phyloP scores from a whole-genome alignment of 2,797 vertebrate genomes.

The Helicolenus hilgendorfi region DNA sequence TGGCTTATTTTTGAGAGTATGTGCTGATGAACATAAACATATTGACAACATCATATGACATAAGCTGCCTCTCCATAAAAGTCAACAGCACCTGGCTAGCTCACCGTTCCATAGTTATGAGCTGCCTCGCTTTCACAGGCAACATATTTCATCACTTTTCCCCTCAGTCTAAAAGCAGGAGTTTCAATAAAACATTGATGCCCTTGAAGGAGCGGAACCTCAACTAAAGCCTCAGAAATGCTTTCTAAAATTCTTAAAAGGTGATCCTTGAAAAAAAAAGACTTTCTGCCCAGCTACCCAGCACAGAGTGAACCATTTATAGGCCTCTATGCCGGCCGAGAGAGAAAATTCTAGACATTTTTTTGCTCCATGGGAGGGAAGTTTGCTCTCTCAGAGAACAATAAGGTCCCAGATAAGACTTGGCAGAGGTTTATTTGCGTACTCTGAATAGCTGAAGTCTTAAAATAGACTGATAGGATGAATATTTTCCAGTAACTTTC shows the following conservation, averaged over 20 bases:
- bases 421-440: conserved; percentile 37
- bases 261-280: not conserved
- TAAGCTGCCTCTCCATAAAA: conserved; percentile 18
- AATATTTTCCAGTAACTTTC: conserved; percentile 18
- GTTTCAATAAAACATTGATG: conserved; percentile 1
- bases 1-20: not conserved
- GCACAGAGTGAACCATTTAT: conserved; percentile 66
- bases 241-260: not conserved
- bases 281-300: conserved; percentile 41
- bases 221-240: conserved; percentile 13
- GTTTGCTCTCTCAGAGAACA: conserved; percentile 55
- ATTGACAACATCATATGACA: conserved; percentile 2
- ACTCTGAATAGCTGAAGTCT: conserved; percentile 20
- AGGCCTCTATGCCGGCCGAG: conserved; percentile 27
- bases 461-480: conserved; percentile 45
- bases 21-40: not conserved
- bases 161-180: not conserved
- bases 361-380: conserved; percentile 1
- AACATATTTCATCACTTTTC: not conserved
- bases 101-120: conserved; percentile 4
- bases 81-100: conserved; percentile 8
- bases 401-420: conserved; percentile 58
- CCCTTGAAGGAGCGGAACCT: conserved; percentile 8
- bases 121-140: not conserved
- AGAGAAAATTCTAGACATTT: conserved; percentile 37